Percentiles rank a stretch among this genome's conserved stretches.
Evolutionary conservation across 2,797 vertebrate species (phyloP).

Genomic region (Lates japonicus): DNA sequence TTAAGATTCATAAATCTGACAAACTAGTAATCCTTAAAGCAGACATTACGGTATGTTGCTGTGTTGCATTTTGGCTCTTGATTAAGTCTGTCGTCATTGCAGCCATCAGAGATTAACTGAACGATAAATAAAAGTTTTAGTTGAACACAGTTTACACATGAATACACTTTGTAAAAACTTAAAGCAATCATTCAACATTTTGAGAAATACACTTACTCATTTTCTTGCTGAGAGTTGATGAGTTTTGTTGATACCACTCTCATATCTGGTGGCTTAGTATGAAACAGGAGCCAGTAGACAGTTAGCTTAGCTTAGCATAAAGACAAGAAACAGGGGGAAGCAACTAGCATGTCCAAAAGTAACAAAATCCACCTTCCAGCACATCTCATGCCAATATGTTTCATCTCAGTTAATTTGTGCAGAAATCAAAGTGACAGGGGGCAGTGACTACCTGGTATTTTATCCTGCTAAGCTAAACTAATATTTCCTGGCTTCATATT

Average conservation of each 20-base stretch:
- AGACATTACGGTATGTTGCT: neutral
- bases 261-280: too few relatives aligned
- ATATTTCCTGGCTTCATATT: neutral
- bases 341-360: neutral
- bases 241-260: neutral
- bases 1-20: slow-evolving; percentile 36
- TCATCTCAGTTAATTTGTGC: neutral
- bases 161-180: neutral
- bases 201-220: neutral
- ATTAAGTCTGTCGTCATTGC: neutral
- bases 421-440: neutral
- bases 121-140: neutral
- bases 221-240: neutral
- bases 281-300: neutral
- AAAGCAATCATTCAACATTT: neutral
- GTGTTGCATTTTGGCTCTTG: slow-evolving; percentile 5
- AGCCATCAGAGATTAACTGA: neutral
- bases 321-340: too few relatives aligned
- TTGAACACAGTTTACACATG: neutral
- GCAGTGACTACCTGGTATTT: neutral
- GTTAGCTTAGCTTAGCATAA: too few relatives aligned
- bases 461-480: neutral
- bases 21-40: slow-evolving; percentile 24
- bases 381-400: neutral
- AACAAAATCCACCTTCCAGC: neutral